Evolutionary conservation across 2,888 invertebrate genomes (phyloP).

Genomic region (Leucophenga maculata): DNA sequence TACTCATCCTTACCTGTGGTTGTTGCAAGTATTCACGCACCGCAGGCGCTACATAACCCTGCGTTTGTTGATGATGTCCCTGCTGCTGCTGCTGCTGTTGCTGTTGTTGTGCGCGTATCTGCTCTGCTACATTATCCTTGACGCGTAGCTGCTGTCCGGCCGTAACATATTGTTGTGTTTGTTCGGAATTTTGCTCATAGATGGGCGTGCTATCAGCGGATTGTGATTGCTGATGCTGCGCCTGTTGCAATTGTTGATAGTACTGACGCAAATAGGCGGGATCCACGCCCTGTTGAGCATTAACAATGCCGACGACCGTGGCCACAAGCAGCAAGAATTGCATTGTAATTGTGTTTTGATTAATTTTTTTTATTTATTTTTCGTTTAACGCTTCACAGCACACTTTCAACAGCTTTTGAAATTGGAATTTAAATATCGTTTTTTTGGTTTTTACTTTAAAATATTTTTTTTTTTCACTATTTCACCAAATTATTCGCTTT

Average conservation of each 20-base stretch:
- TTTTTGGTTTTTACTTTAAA: slow-evolving; percentile 16
- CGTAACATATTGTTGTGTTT: slow-evolving; percentile 73
- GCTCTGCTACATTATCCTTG: slow-evolving; percentile 71
- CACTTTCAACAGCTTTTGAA: slow-evolving; percentile 37
- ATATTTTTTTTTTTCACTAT: neutral
- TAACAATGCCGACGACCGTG: slow-evolving; percentile 59
- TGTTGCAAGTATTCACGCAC: slow-evolving; percentile 70
- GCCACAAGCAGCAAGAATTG: slow-evolving; percentile 59
- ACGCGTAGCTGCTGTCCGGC: slow-evolving; percentile 73
- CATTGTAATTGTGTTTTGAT: slow-evolving; percentile 47
- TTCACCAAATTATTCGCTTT: slow-evolving; percentile 26
- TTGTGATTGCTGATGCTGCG: slow-evolving; percentile 58
- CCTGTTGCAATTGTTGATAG: slow-evolving; percentile 70
- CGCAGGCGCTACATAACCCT: slow-evolving; percentile 69
- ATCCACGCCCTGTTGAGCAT: slow-evolving; percentile 70
- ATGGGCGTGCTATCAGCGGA: slow-evolving; percentile 73
- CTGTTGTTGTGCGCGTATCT: slow-evolving; percentile 66
- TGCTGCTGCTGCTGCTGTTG: slow-evolving; percentile 59
- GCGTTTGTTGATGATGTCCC: slow-evolving; percentile 28
- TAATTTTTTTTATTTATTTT: slow-evolving; percentile 13
- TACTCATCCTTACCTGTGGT: slow-evolving; percentile 64
- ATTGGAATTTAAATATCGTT: slow-evolving; percentile 33
- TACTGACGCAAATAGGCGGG: slow-evolving; percentile 71
- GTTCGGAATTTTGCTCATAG: slow-evolving; percentile 72
- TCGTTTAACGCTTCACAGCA: slow-evolving; percentile 20